Evolutionary conservation across 2,113 vertebrate genomes (phyloP), one percentile per base, ranked within the genome.

Genomic region (Willisornis vidua): DNA sequence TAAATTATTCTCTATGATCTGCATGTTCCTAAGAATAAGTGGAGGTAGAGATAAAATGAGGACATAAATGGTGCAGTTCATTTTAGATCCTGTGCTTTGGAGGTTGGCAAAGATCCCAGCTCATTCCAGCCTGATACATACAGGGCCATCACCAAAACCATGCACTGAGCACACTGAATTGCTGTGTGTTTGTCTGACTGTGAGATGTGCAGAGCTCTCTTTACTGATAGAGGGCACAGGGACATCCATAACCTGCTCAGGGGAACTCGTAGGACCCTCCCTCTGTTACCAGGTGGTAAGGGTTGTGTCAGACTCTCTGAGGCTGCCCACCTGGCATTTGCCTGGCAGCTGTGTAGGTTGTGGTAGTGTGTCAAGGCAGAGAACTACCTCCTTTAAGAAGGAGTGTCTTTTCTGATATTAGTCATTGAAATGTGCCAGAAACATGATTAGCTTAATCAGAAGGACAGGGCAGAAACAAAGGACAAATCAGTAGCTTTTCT

Each of bases 401-500:
- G 43, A 83, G 35, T 77, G 57, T 74, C 67, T 90, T 90, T 70
- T 81, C 76, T 77, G 54, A n/a, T 66, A 80, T 83, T 76, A 76
- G 46, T 59, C 55, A 23, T 35, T 25, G 48, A 67, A 24, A 71
- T 73, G 46, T 83, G 39, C 71, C 66, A 87, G 58, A 91, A 94
- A 79, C 6, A 12, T 70, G 49, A 62, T 91, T 68, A 87, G 57
- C 70, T 87, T 73, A 74, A 73, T 92, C 65, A 81, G 57, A 76
- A 86, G 62, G 49, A 87, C 65, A 82, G 66, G 84, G 84, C 67
- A 92, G 63, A n/a, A 94, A 55, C 68, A 93, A 81, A 84, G 57
- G 59, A 59, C 83, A 88, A 92, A 86, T 80, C 72, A 78, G 59
- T 74, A 85, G 92, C 76, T 95, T 85, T 91, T 87, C 86, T 93